Base-by-base conservation (phyloP, 2,113 vertebrate genomes). In the Ardeotis arabs region DNA sequence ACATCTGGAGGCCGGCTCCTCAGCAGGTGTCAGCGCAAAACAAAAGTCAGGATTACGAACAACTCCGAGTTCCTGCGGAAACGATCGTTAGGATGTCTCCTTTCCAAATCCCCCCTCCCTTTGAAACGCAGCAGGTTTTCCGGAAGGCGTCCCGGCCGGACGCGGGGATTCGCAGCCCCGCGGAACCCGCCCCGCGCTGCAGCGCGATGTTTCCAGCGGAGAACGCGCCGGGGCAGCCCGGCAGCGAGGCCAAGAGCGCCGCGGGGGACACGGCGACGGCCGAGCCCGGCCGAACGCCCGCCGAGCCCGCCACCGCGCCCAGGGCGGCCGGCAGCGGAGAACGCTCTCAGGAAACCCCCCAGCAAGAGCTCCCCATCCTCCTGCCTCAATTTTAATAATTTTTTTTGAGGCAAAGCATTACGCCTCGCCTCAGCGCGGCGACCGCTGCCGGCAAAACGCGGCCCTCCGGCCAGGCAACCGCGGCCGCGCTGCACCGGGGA, bases 231-330 rank as follows among this genome's bases (percentile, higher is more conserved):
- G 41, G 41, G 41, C 41, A 41, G 41, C 41, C 41, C 41, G 41
- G 13, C 41, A 39, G 39, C 39, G 10, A 39, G 39, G 39, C 18
- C 7, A 1, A 53, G 35, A 58, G 56, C 39, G n/a, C 14, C 53
- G 11, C 3, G 8, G 33, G 39, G 39, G 5, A 66, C 55, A 14
- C 25, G 3, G 75, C 33, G 5, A 18, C 1, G 9, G 31, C 44
- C 5, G 28, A 60, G 39, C 28, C 19, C 33, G 8, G 25, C 23
- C 47, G 11, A 68, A n/a, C 79, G 62, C 6, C n/a, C 49, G 3
- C 21, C 12, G 12, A 25, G 39, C 41, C 62, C 10, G 2, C 9
- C 25, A 4, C 1, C 3, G 1, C 1, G 2, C 15, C 53, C 6
- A 14, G 16, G 27, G 62, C 44, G 12, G 28, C 20, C 2, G 2